Percentiles rank a stretch among this genome's conserved stretches.
Conservation (phyloP, 2,113 vertebrate species). For the Eclectus roratus region DNA sequence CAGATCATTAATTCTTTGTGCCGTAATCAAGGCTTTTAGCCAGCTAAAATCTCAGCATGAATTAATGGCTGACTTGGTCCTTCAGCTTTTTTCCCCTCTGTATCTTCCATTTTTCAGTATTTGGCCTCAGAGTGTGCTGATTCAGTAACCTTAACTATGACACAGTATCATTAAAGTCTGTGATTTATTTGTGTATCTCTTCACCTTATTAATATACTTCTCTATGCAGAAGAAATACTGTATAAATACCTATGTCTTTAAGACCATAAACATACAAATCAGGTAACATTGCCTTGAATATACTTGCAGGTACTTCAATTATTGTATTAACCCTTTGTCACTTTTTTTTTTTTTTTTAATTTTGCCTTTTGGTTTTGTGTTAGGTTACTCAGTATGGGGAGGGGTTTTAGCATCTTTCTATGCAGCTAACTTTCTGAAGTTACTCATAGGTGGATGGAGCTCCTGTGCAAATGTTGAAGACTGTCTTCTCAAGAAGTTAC, state of each 20-base stretch:
- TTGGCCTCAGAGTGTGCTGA: background rate
- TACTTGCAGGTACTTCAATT: background rate
- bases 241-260: background rate
- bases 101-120: background rate
- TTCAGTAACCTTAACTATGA: background rate
- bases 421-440: background rate
- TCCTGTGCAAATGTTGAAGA: background rate
- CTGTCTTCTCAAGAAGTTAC: background rate
- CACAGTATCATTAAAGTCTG: background rate
- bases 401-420: background rate
- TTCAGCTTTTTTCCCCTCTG: background rate
- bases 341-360: accelerated
- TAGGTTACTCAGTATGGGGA: background rate
- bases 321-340: background rate
- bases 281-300: background rate
- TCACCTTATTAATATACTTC: background rate
- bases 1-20: background rate
- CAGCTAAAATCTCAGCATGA: background rate
- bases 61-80: background rate
- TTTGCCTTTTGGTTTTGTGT: background rate
- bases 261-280: background rate
- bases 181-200: background rate
- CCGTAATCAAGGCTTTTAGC: background rate
- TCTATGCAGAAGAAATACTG: background rate
- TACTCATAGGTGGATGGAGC: background rate